Conservation (phyloP, 2,113 vertebrate species). For the Platichthys flesus region DNA sequence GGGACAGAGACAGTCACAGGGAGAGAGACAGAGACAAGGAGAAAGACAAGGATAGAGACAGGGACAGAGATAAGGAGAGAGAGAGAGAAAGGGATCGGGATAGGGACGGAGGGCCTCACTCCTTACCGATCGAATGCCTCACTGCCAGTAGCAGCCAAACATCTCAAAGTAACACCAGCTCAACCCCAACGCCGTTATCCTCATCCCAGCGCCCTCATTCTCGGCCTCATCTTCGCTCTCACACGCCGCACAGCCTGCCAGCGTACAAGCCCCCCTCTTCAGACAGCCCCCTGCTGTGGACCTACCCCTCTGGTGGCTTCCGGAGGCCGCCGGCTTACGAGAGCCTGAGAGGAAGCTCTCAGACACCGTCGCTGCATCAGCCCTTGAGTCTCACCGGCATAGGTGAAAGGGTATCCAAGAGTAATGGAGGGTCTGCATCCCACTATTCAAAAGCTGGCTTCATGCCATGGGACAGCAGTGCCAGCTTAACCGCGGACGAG, state of each 20-base stretch:
- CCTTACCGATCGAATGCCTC: constrained; percentile 64
- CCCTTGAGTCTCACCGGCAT: constrained; percentile 68
- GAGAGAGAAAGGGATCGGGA: constrained; percentile 38
- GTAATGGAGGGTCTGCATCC: constrained; percentile 58
- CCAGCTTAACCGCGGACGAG: constrained; percentile 77
- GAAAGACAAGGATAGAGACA: constrained; percentile 3
- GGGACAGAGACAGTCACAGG: constrained; percentile 42
- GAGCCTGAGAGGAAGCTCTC: constrained; percentile 82
- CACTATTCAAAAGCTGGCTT: constrained; percentile 79
- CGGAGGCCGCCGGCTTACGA: constrained; percentile 91
- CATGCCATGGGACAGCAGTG: constrained; percentile 81
- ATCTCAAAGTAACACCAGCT: constrained; percentile 81
- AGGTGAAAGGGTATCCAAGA: constrained; percentile 64
- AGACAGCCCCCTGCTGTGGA: constrained; percentile 87
- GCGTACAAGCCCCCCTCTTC: constrained; percentile 82
- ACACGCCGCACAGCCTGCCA: constrained; percentile 82
- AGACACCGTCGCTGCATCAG: constrained; percentile 75
- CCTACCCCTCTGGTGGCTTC: constrained; percentile 88
- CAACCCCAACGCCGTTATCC: constrained; percentile 74
- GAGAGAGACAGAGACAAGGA: constrained; percentile 19
- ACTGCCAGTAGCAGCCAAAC: constrained; percentile 50
- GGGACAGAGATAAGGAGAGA: constrained; percentile 19
- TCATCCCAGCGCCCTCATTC: constrained; percentile 81
- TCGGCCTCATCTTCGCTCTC: constrained; percentile 83
- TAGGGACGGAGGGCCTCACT: constrained; percentile 66